phyloP scores from a whole-genome alignment of 2,113 vertebrate genomes.

The Phalacrocorax brasilianus region DNA sequence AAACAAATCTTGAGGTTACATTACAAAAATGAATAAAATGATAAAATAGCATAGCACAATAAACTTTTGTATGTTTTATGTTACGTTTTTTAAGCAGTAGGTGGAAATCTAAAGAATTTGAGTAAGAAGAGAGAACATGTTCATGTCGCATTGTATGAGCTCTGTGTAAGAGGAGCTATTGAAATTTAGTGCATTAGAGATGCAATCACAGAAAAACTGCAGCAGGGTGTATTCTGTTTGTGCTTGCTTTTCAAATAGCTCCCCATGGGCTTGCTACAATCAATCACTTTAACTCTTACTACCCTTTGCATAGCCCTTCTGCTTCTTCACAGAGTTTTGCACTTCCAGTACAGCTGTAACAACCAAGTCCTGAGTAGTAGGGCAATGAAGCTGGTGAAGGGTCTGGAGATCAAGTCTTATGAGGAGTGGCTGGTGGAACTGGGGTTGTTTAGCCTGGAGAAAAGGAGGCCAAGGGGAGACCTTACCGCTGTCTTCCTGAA shows the following conservation, averaged over 20 bases:
- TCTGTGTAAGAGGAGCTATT: neutral
- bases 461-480: too few relatives aligned
- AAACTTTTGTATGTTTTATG: neutral
- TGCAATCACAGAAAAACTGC: neutral
- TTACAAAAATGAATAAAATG: neutral
- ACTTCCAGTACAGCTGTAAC: neutral
- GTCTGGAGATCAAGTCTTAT: too few relatives aligned
- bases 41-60: neutral
- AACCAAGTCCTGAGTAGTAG: neutral
- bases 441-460: too few relatives aligned
- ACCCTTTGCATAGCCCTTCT: neutral
- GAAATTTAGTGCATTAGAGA: neutral
- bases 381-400: too few relatives aligned
- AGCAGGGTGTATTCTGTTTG: neutral
- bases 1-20: neutral
- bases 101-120: neutral
- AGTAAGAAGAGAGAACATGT: neutral
- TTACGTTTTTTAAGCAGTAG: neutral
- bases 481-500: too few relatives aligned
- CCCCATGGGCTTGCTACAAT: neutral
- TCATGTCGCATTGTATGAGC: neutral
- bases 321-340: neutral
- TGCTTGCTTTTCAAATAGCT: neutral
- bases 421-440: too few relatives aligned
- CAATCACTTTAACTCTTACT: neutral